Conservation (phyloP, 1,140 invertebrate genomes). For the Palaemon carinicauda region DNA sequence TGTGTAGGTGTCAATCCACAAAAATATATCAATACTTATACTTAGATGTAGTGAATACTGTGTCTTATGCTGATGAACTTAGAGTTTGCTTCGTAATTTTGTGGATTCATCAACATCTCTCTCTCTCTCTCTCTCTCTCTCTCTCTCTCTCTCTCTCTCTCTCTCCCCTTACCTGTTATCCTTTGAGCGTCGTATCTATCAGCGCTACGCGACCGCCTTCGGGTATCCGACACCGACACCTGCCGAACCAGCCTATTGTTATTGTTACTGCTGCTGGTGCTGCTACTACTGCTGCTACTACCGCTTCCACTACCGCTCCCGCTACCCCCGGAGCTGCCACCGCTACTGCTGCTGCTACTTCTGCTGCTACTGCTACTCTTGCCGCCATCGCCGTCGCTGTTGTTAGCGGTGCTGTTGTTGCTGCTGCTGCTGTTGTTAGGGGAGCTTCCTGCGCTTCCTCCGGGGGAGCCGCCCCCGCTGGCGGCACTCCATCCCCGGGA, state of each 20-base stretch:
- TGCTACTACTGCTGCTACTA: not conserved
- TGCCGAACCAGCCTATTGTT: not conserved
- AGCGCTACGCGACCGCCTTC: conserved; percentile 39
- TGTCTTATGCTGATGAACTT: no score
- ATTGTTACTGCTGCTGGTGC: not conserved
- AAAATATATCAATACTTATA: no score
- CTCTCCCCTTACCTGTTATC: conserved; percentile 17
- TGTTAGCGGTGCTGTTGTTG: not conserved
- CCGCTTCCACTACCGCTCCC: not conserved
- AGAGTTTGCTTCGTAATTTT: no score
- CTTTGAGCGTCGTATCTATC: conserved; percentile 47
- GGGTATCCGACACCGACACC: conserved; percentile 7
- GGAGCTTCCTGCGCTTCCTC: conserved; percentile 21
- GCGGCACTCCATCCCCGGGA: not conserved
- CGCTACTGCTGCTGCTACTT: not conserved
- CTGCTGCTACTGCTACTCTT: conserved; percentile 2
- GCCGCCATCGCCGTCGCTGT: not conserved
- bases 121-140: not conserved
- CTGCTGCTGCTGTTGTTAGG: conserved; percentile 32
- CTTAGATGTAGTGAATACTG: no score
- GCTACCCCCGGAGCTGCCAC: not conserved
- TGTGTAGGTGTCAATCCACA: no score
- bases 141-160: not conserved
- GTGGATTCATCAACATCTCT: no score
- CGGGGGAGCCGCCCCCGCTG: not conserved